A percentile compares a stretch with the other conserved stretches of the same genome.
phyloP scores from a whole-genome alignment of 2,113 vertebrate species.

The Bubo scandiacus region DNA sequence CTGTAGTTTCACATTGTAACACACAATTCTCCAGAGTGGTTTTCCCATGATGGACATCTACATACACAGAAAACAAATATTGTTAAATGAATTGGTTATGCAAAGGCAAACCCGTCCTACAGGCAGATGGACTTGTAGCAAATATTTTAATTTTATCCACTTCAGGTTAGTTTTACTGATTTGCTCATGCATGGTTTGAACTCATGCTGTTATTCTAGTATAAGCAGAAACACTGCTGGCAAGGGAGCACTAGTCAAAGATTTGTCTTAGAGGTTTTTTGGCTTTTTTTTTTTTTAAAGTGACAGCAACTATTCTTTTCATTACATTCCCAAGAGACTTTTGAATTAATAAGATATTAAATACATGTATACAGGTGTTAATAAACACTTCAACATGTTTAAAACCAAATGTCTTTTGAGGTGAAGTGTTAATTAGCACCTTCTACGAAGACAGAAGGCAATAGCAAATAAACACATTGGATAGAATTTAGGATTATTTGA shows the following conservation, averaged over 20 bases:
- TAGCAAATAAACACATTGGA: not conserved
- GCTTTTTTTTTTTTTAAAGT: not conserved
- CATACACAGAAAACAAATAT: not conserved
- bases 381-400: not conserved
- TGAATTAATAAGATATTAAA: not conserved
- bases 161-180: not conserved
- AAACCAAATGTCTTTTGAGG: not conserved
- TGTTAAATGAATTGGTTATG: not conserved
- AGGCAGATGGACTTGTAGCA: not conserved
- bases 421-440: not conserved
- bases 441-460: not conserved
- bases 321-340: not conserved
- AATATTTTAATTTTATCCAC: not conserved
- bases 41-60: constrained; percentile 88
- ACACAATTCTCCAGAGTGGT: constrained; percentile 92
- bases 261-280: not conserved
- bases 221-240: not conserved
- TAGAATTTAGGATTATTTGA: not conserved
- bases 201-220: not conserved
- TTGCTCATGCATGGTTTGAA: not conserved
- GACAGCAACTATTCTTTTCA: not conserved
- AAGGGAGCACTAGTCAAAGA: not conserved
- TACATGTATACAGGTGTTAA: not conserved
- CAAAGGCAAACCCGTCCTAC: not conserved
- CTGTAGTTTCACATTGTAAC: constrained; percentile 92